A percentile compares a stretch with the other conserved stretches of the same genome.
phyloP scores from a whole-genome alignment of 1,140 invertebrate species.

The Anthonomus grandis region DNA sequence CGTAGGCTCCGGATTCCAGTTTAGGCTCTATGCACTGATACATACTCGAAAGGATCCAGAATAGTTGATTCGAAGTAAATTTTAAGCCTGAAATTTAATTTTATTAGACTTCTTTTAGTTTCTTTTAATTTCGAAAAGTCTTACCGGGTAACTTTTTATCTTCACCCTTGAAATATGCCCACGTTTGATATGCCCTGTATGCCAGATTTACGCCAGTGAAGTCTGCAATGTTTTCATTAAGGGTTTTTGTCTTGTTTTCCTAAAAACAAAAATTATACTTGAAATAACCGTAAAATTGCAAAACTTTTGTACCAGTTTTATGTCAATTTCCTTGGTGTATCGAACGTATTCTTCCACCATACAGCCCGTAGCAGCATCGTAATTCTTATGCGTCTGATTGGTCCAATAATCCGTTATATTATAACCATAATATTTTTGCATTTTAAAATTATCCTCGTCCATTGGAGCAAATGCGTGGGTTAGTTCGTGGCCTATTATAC shows the following conservation, averaged over 20 bases:
- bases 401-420: constrained; percentile 14
- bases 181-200: constrained; percentile 74
- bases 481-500: constrained; percentile 68
- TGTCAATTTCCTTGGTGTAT: constrained; percentile 4
- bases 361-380: constrained; percentile 19
- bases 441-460: neutral
- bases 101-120: neutral
- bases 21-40: neutral
- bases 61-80: neutral
- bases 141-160: constrained; percentile 53
- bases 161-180: constrained; percentile 59
- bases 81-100: neutral
- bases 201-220: constrained; percentile 79
- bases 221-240: constrained; percentile 89
- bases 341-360: constrained; percentile 31
- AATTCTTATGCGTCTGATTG: constrained; percentile 9
- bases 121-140: neutral
- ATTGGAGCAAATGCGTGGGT: constrained; percentile 57
- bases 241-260: constrained; percentile 80
- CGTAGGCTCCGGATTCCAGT: neutral
- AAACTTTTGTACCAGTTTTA: constrained; percentile 3
- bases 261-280: constrained; percentile 46
- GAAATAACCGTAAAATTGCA: neutral
- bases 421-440: too few species aligned
- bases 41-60: neutral